Evolutionary conservation across 2,888 invertebrate genomes (phyloP), one percentile per base, ranked within the genome.

Genomic region (Netelia inedita): DNA sequence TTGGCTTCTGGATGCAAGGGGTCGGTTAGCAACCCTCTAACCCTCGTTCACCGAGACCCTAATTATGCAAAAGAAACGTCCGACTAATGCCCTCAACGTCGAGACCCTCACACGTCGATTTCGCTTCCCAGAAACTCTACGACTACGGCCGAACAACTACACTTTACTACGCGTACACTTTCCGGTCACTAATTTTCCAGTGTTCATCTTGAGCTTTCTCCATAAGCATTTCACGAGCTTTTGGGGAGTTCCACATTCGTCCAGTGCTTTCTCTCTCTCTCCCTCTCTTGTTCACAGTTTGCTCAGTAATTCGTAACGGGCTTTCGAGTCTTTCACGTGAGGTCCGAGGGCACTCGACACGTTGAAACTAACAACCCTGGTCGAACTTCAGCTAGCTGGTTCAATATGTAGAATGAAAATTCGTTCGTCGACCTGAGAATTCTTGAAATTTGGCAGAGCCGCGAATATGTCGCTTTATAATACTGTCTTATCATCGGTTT

Each of bases 31-130:
- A 57, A 71, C 46, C 59, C 73, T 53, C 41, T 57, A 57, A 80
- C 83, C 83, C 71, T 75, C 66, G 65, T 75, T 76, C 86, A 76
- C 78, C 86, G 80, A 80, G 85, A 87, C 82, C 85, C 88, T 88
- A 89, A 89, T 89, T 90, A 89, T 86, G 86, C 86, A 87, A 89
- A 89, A 89, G 88, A 89, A 89, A 88, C 88, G 88, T 89, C 88
- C 80, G 84, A 86, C 86, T 86, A 86, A 88, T 84, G 85, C 66
- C 28, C 35, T 68, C 57, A 66, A 80, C 41, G 75, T 21, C 21
- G 69, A 43, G 1, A 63, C 65, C 19, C 23, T 16, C 41, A 11
- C 19, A 19, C 50, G 75, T 21, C 55, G 43, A 46, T 65, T 63
- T 21, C 5, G 61, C 28, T 11, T 23, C 55, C 23, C 57, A 43